These are phyloP conservation scores for Mesorhabditis sp. DNA, from an alignment of 2,888 invertebrate species.

Conservation along the genomic window DNA sequence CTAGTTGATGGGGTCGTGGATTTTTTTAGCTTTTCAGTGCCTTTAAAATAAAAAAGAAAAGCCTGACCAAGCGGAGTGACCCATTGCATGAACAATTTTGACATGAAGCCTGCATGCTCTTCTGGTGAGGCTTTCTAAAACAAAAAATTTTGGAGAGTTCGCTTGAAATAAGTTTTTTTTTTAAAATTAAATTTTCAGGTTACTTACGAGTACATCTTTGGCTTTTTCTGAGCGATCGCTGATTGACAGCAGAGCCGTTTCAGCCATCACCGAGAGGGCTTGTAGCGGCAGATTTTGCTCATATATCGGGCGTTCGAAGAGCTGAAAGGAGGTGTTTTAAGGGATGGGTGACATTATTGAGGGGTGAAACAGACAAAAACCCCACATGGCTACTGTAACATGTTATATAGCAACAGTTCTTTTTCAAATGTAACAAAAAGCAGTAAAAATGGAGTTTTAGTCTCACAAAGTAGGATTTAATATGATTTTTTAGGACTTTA, in stretches of 20 bases:
- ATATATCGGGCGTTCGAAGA: conserved; percentile 1
- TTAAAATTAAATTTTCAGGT: not conserved
- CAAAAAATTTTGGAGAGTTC: conserved; percentile 8
- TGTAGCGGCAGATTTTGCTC: not conserved
- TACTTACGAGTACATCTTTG: not conserved
- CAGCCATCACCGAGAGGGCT: not conserved
- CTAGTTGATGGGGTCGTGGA: too few relatives aligned
- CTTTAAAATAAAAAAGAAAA: too few relatives aligned
- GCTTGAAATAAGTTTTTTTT: too few relatives aligned
- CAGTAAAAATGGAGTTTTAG: too few relatives aligned
- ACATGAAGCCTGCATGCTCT: not conserved
- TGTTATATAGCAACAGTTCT: too few relatives aligned
- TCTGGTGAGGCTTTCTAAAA: not conserved
- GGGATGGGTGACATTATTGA: too few relatives aligned
- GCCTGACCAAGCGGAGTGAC: not conserved
- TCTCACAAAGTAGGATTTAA: too few relatives aligned
- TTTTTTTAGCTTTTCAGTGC: too few relatives aligned
- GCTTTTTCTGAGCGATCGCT: not conserved
- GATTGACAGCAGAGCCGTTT: not conserved
- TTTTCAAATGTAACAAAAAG: too few relatives aligned
- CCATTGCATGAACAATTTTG: conserved; percentile 4
- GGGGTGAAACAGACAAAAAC: too few relatives aligned
- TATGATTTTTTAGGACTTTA: too few relatives aligned
- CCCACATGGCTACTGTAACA: too few relatives aligned
- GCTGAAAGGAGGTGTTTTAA: not conserved